Evolutionary conservation across 2,888 invertebrate species (phyloP).

Genomic region (Morpho deidamia): DNA sequence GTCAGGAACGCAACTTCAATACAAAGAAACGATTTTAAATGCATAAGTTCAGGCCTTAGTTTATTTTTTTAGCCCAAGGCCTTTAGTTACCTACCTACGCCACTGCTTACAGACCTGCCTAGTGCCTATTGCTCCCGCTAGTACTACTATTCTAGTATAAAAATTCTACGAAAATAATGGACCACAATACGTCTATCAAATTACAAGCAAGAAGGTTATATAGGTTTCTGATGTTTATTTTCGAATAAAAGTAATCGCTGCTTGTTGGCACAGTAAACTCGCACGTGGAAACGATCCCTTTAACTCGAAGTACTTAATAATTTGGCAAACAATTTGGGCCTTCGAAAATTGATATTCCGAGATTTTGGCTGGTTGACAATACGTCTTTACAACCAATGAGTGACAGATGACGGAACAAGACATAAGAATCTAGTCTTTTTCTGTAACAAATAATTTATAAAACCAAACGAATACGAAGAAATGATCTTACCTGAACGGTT

Average conservation of each 20-base stretch:
- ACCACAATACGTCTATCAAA: neutral
- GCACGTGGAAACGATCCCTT: neutral
- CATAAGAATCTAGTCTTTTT: neutral
- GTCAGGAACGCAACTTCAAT: too few species aligned
- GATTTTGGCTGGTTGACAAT: conserved; percentile 8
- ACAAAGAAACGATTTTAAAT: too few species aligned
- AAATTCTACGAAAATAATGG: neutral
- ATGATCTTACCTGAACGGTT: neutral
- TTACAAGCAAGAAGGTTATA: neutral
- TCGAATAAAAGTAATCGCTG: neutral
- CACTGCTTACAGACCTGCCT: too few species aligned
- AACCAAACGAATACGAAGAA: neutral
- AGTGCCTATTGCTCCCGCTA: too few species aligned
- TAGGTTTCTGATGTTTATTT: neutral
- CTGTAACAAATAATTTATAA: neutral
- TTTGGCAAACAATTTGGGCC: neutral
- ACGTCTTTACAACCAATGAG: conserved; percentile 2
- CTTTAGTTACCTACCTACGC: too few species aligned
- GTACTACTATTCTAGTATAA: too few species aligned
- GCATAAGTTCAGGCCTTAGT: too few species aligned
- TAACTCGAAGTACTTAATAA: neutral
- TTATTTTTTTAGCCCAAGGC: too few species aligned
- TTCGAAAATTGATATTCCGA: too few species aligned
- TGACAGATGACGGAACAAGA: conserved; percentile 4
- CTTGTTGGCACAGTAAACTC: neutral